Conservation (phyloP, 1,140 invertebrate species). For the Psix sp. region DNA sequence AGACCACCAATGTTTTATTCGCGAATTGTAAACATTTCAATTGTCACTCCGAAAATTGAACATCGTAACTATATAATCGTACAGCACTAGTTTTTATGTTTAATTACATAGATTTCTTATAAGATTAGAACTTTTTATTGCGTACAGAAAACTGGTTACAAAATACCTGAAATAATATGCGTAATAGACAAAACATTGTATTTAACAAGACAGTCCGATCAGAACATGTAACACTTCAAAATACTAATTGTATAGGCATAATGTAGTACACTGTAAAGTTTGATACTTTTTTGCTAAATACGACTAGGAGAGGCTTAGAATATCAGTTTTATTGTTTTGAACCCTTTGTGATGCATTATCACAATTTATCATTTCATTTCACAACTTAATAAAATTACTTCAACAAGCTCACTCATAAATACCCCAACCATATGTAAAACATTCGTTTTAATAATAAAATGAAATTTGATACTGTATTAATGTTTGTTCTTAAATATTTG, state of each 20-base stretch:
- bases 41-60: constrained; percentile 37
- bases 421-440: constrained; percentile 71
- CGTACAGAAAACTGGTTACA: not conserved
- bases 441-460: constrained; percentile 73
- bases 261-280: constrained; percentile 40
- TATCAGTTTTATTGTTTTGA: constrained; percentile 28
- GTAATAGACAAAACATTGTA: not conserved
- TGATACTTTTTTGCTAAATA: constrained; percentile 36
- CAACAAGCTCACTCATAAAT: constrained; percentile 46
- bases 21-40: constrained; percentile 24
- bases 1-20: no score
- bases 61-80: constrained; percentile 29
- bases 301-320: constrained; percentile 34
- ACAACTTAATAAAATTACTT: no score
- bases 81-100: constrained; percentile 28
- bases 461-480: constrained; percentile 69
- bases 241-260: constrained; percentile 3
- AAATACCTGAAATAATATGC: not conserved
- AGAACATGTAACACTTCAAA: not conserved
- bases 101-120: constrained; percentile 19
- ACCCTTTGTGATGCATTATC: constrained; percentile 44
- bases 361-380: no score
- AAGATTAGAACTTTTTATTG: constrained; percentile 14
- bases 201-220: not conserved
- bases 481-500: no score